Base-by-base conservation (phyloP, 2,113 vertebrate species). In the Holacanthus passer region DNA sequence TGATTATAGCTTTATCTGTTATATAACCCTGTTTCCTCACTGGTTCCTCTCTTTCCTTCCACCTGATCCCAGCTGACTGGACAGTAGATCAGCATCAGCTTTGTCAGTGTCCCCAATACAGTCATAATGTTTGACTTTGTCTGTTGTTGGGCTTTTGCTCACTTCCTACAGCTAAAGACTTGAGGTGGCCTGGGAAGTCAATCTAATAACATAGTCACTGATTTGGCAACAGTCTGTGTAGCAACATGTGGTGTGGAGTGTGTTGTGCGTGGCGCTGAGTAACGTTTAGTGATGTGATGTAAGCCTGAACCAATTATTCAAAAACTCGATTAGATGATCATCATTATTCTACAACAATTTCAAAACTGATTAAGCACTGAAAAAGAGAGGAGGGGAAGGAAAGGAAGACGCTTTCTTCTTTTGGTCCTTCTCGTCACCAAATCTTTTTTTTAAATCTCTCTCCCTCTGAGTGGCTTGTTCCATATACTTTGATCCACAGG, bases 401-500 rank as follows among this genome's bases (percentile, higher is more conserved):
- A 63, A 43, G 19, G 3, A 48, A 52, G 13, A n/a, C n/a, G 56
- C 9, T 31, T 58, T 59, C 8, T 64, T 47, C n/a, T 68, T 22
- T 52, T 17, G 39, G 11, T n/a, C n/a, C 10, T 77, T 35, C 55
- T 71, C n/a, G 50, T 76, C 20, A 59, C 16, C 3, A 22, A 31
- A 8, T 43, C 32, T 50, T 65, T 56, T 80, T 66, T 53, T 24
- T 13, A 29, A n/a, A n/a, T 59, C 27, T 37, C 56, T 60, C 67
- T 83, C 43, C 13, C 47, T 79, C 62, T 63, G 52, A 58, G 39
- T 62, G 80, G 74, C 32, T 67, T 37, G 60, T 48, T 77, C 74
- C 31, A 77, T 65, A 68, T 71, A 52, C 39, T 73, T 79, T 8
- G 12, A 67, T 87, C 88, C 35, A 67, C 53, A 53, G 79, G 70